Evolutionary conservation across 2,797 vertebrate genomes (phyloP).

Genomic region (Aphelocoma californica): DNA sequence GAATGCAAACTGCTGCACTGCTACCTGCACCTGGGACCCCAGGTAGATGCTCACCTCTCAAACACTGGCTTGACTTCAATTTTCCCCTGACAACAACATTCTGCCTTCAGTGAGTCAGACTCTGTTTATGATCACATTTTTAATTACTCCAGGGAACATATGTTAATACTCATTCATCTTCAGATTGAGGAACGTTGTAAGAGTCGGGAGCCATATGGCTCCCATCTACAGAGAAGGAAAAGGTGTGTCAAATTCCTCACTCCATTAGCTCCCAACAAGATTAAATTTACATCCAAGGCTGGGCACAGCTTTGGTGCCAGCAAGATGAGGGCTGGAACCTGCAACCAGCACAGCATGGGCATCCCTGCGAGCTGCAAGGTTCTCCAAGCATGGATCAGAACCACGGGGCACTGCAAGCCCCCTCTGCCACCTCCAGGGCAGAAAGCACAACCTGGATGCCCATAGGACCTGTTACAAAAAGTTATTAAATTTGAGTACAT

Average conservation of each 20-base stretch:
- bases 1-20: neutral
- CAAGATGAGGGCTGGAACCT: neutral
- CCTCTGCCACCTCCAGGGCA: neutral
- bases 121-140: conserved; percentile 38
- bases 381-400: neutral
- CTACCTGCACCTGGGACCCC: neutral
- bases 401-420: neutral
- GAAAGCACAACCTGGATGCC: neutral
- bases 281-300: conserved; percentile 17
- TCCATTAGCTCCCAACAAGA: conserved; percentile 32
- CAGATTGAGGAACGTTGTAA: neutral
- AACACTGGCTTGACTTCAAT: neutral
- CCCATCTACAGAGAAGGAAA: neutral
- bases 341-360: neutral
- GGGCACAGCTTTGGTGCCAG: neutral
- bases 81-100: neutral
- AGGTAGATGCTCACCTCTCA: neutral
- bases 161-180: conserved; percentile 21
- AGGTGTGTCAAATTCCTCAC: conserved; percentile 43
- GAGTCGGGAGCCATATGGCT: conserved; percentile 35
- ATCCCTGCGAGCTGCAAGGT: neutral
- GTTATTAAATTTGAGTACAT: neutral
- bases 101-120: neutral
- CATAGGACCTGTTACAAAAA: accelerated
- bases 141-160: conserved; percentile 58